Evolutionary conservation across 2,888 invertebrate genomes (phyloP), one percentile per base, ranked within the genome.

Genomic region (Campaea margaritaria): DNA sequence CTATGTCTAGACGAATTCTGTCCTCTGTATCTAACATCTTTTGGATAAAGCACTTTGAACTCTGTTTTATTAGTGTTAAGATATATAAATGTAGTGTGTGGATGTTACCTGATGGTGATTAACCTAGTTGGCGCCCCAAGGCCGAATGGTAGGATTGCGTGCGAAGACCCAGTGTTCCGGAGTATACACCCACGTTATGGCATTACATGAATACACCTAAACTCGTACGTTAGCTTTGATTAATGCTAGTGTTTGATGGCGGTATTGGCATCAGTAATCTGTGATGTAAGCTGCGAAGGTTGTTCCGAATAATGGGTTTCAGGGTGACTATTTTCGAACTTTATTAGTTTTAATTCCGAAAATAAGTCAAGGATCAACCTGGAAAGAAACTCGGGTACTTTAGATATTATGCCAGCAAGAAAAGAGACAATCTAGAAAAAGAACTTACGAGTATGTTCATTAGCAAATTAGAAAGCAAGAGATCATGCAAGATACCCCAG

Each of bases 121-220:
- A 70, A 68, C 69, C 68, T 68, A 70, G 59, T 65, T 70, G 54
- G 47, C 31, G 53, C 51, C 41, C 64, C 69, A 72, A 72, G 74
- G 72, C 49, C 69, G 69, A 72, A 75, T 67, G 70, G 69, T 58
- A 51, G 56, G 59, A 68, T 77, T 72, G 79, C 78, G 79, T 79
- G 78, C 52, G 38, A 57, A 64, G 54, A 49, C 42, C 51, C 62
- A 65, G 53, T 67, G 62, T 61, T 64, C 57, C 63, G 57, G 57
- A 61, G 42, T 52, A 43, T 45, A 55, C 44, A 48, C 48, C 28
- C 53, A 44, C 10, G 44, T 54, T 59, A 59, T 55, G 60, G 46
- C 46, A 60, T 59, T 44, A 59, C 49, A 55, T 36, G 46, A 36
- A 49, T 59, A 50, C 39, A 43, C 50, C 36, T n/a, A 43, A 50